These are phyloP conservation scores for Paracanthobrama guichenoti DNA, from an alignment of 2,113 vertebrate species.

Conservation along the genomic window DNA sequence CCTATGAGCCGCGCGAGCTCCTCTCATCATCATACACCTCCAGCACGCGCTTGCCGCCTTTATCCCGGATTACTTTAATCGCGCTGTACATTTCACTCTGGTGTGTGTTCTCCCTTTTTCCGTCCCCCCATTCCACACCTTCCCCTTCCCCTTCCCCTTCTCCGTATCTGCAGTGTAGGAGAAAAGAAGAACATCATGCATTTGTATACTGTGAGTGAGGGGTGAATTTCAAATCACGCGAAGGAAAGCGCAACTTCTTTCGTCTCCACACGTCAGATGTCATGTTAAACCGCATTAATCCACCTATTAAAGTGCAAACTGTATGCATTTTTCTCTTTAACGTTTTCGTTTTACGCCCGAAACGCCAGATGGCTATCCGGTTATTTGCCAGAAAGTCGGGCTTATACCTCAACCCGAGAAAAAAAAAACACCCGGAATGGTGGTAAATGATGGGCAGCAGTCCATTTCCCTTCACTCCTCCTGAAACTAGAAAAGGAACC, in stretches of 20 bases:
- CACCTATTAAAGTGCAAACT: neutral
- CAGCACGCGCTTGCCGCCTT: conserved; percentile 30
- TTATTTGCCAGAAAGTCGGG: conserved; percentile 12
- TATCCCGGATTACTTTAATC: conserved; percentile 39
- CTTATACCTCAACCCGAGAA: neutral
- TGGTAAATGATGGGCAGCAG: conserved; percentile 2
- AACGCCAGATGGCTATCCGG: neutral
- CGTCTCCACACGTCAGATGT: conserved; percentile 7
- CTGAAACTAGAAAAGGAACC: neutral
- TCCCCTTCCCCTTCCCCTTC: neutral
- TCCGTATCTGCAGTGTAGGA: conserved; percentile 3
- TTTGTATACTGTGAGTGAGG: conserved; percentile 29
- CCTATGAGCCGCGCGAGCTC: conserved; percentile 36
- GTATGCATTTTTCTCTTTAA: neutral
- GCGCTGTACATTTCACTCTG: conserved; percentile 22
- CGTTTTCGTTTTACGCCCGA: neutral
- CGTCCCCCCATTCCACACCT: neutral
- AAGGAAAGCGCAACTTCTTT: conserved; percentile 34
- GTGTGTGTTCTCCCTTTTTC: conserved; percentile 5
- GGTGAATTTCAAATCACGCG: conserved; percentile 37
- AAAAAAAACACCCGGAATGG: neutral
- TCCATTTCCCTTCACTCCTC: conserved; percentile 21
- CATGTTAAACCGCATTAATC: conserved; percentile 26
- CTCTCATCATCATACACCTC: conserved; percentile 41
- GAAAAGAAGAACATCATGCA: neutral